Evolutionary conservation across 2,797 vertebrate genomes (phyloP), one percentile per base, ranked within the genome.

Genomic region (Phalanger gymnotis): DNA sequence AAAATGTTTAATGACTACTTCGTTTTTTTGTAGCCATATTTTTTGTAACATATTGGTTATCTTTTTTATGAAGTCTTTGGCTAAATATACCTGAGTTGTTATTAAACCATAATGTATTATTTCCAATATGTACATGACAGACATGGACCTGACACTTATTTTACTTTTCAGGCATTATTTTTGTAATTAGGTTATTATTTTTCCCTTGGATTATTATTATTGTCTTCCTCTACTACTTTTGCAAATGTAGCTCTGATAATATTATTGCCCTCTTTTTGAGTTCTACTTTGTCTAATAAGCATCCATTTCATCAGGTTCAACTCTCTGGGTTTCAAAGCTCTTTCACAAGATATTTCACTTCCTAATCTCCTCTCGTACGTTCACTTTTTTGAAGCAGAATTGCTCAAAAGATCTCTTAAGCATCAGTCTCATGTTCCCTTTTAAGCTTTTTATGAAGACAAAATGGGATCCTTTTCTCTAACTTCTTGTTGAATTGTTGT

Each of bases 171-270:
- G n/a, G 7, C 31, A 1, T 87, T 87, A 27, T 40, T 87, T 51
- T 87, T 40, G 92, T 93, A 93, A 91, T 90, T 66, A 96, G 53
- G 34, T n/a, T 92, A 4, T 94, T 92, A 28, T 30, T n/a, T 93
- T 25, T 94, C 91, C 95, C n/a, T 47, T 93, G 90, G 31, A 73
- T 53, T 94, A 11, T 90, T 91, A 28, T 34, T 90, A 73, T 92
- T 92, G 3, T 57, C 89, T 30, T 96, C 4, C n/a, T 87, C 9
- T 27, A 28, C 73, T 87, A 25, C n/a, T 81, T 87, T 87, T 87
- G 40, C 40, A 87, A 47, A 27, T 47, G 22, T 87, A n/a, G 1
- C n/a, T 51, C 40, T 47, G 40, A 87, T 9, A 87, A 51, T 51
- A 11, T 47, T 87, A 87, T 87, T 87, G 22, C 25, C 66, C 66